Evolutionary conservation across 2,113 vertebrate species (phyloP), one percentile per base, ranked within the genome.

Genomic region (Ctenomys sociabilis): DNA sequence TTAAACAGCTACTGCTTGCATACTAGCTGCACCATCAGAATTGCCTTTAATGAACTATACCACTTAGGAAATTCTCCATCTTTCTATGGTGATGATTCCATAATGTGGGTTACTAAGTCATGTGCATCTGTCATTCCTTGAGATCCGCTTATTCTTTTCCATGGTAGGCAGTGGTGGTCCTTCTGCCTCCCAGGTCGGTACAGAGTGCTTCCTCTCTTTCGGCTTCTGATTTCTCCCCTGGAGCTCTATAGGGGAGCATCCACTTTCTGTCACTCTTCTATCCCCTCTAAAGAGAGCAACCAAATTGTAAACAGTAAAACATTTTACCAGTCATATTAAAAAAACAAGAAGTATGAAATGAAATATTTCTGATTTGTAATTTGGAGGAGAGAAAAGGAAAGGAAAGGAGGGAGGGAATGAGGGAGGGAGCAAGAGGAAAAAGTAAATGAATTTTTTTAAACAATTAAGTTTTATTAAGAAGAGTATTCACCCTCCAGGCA

Each of bases 401-500:
- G 13, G 40, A 40, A 8, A 26, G 5, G 92, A 93, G 90, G 95
- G 92, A 97, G 97, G 54, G 94, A 95, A 32, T 19, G 77, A 52
- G 49, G 45, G 73, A 73, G 22, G 40, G 19, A 75, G n/a, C 19
- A 24, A 35, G 78, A 88, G 32, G 3, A 37, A 95, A 97, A 97
- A 72, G 30, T 97, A 30, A 96, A 95, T 95, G 45, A 94, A 94
- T 96, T 92, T 95, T 97, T 95, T 85, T 89, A 90, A 98, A 96
- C 32, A 32, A 96, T 72, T 73, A 80, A 61, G 37, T 75, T 96
- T 92, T 81, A 66, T 87, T 85, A 90, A 94, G 30, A 97, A 59
- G 57, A 84, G 5, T 95, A 93, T 97, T 98, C 93, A 94, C 61
- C 95, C 95, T 98, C 94, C 88, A 98, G 97, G 96, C 95, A 97